Evolutionary conservation across 2,888 invertebrate genomes (phyloP).

Genomic region (Adineta ricciae): DNA sequence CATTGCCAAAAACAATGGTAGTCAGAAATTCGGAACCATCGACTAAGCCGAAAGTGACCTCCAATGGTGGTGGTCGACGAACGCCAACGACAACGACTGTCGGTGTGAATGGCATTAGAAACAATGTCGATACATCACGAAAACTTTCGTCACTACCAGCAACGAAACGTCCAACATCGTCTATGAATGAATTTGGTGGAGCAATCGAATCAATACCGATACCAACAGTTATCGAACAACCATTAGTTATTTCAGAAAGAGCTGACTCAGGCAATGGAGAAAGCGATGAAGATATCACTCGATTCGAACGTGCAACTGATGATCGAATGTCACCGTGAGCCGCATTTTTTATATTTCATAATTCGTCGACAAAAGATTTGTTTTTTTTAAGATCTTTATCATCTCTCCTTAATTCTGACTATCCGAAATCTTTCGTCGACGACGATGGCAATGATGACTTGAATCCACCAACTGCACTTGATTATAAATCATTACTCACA

Average conservation of each 20-base stretch:
- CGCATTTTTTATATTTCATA: too few species aligned
- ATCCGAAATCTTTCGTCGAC: not conserved
- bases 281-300: not conserved
- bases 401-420: not conserved
- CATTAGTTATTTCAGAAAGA: not conserved
- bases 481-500: not conserved
- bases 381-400: not conserved
- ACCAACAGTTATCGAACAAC: not conserved
- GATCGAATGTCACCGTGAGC: not conserved
- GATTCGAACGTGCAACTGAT: not conserved
- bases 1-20: constrained; percentile 10
- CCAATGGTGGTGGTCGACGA: not conserved
- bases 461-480: not conserved
- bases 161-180: not conserved
- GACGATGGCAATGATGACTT: not conserved
- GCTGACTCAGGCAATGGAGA: not conserved
- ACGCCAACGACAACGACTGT: not conserved
- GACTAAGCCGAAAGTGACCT: not conserved
- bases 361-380: too few species aligned
- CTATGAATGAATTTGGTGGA: not conserved
- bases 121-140: constrained; percentile 6
- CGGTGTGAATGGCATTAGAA: constrained; percentile 4
- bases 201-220: not conserved
- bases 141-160: not conserved
- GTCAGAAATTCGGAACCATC: not conserved